phyloP scores from a whole-genome alignment of 2,797 vertebrate genomes.

The Helicolenus hilgendorfi region DNA sequence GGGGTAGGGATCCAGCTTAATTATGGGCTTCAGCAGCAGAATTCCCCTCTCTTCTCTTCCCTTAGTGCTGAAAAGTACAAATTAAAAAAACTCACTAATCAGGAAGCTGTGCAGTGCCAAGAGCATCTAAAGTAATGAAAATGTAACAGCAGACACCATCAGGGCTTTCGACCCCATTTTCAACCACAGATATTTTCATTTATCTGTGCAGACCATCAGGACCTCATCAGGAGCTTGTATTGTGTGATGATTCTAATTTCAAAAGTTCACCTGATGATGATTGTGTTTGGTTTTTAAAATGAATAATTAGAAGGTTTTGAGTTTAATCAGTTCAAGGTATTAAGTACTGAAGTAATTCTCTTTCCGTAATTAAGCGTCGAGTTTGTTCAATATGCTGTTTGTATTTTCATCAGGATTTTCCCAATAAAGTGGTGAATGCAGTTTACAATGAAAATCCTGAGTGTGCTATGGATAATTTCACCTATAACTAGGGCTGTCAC shows the following conservation, averaged over 20 bases:
- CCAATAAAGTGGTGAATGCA: neutral
- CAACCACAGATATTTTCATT: conserved; percentile 44
- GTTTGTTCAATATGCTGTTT: conserved; percentile 8
- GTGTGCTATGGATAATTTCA: neutral
- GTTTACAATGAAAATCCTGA: neutral
- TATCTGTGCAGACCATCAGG: conserved; percentile 29
- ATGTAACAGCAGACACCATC: conserved; percentile 37
- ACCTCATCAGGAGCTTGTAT: conserved; percentile 21
- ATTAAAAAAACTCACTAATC: conserved; percentile 59
- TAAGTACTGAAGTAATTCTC: conserved; percentile 47
- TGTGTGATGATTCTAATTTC: conserved; percentile 40
- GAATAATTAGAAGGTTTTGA: conserved; percentile 47
- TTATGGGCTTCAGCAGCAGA: conserved; percentile 31
- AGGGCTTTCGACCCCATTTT: conserved; percentile 33
- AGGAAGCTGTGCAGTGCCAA: conserved; percentile 33
- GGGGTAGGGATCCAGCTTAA: conserved; percentile 21
- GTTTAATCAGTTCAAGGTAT: conserved; percentile 48
- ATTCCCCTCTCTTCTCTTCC: conserved; percentile 19
- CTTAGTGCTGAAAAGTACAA: conserved; percentile 45
- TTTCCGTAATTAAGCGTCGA: conserved; percentile 48
- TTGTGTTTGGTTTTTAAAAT: conserved; percentile 55
- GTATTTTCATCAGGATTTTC: neutral
- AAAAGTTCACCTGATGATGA: conserved; percentile 41
- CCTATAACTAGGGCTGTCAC: neutral
- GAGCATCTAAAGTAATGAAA: conserved; percentile 47